A percentile compares a stretch with the other conserved stretches of the same genome.
Evolutionary conservation across 2,113 vertebrate species (phyloP).

Genomic region (Theristicus caerulescens): DNA sequence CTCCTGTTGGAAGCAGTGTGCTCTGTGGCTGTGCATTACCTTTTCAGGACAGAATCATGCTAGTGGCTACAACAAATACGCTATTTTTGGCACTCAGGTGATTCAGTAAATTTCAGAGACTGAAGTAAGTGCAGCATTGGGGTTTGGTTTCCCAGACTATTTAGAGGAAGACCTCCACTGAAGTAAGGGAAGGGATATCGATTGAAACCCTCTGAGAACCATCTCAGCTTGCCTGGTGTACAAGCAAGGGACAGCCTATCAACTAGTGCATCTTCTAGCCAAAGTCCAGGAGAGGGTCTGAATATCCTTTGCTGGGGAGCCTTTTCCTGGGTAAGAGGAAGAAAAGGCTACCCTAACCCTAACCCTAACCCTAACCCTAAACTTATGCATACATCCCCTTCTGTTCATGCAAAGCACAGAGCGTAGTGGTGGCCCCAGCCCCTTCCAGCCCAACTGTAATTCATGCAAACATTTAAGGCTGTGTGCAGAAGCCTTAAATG

Average conservation of each 20-base stretch:
- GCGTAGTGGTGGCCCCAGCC: not conserved
- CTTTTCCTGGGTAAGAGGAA: not conserved
- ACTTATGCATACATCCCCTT: not conserved
- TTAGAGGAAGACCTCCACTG: not conserved
- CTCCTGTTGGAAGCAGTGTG: not conserved
- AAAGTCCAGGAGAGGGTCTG: not conserved
- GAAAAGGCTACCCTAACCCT: not conserved
- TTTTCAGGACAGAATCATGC: not conserved
- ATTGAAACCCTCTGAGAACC: not conserved
- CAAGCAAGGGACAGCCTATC: not conserved
- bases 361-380: not conserved
- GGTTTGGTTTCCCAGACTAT: not conserved
- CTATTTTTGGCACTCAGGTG: not conserved
- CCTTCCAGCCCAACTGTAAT: not conserved
- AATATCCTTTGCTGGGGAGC: not conserved
- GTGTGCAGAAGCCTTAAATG: not conserved
- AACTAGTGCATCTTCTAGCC: not conserved
- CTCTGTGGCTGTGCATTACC: not conserved
- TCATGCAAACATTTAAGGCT: not conserved
- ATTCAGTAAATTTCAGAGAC: not conserved
- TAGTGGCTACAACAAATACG: not conserved
- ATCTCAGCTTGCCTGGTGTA: not conserved
- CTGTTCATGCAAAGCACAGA: not conserved
- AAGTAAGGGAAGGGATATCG: not conserved
- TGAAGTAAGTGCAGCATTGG: not conserved